Evolutionary conservation across 2,888 invertebrate species (phyloP), one percentile per base, ranked within the genome.

Genomic region (Tenthredo livida): DNA sequence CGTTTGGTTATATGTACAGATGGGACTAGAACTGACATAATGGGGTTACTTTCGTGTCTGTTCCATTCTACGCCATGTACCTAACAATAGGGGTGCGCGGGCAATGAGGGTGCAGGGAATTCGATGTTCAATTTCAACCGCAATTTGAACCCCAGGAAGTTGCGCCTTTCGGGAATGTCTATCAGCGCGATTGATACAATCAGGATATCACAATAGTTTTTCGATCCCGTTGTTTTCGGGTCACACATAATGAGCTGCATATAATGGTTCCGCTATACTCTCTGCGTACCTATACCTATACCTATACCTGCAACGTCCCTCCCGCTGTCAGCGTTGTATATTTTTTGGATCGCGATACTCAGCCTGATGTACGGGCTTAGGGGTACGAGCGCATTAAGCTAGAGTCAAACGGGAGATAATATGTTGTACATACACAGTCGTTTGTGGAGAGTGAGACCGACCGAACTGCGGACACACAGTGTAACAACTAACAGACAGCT

Each of bases 21-120:
- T 90, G 91, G 92, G 91, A 93, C 92, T 91, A 91, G 92, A 92
- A 91, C 91, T 91, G 91, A 91, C 93, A 92, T 93, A 93, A 93
- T 93, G 92, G 92, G 90, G 92, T 92, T 54, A 90, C 89, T 88
- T 89, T 90, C 91, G 90, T 61, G 80, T 80, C 61, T 90, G 91
- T 92, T 90, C 90, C 25, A 72, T 87, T 85, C 25, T 84, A 85
- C 85, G 87, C 87, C 86, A 80, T 85, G 47, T n/a, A 37, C 37
- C 37, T 37, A 84, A 65, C 47, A 73, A 73, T n/a, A 54, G 70
- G 65, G 72, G 72, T n/a, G 33, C 2, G 50, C 78, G 82, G 85
- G 47, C 85, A 29, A 86, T 87, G 82, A 86, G 86, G 86, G 87
- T 89, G 89, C n/a, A n/a, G n/a, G 89, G 37, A 7, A 89, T 89